A percentile compares a stretch with the other conserved stretches of the same genome.
These are phyloP conservation scores for Nerophis lumbriciformis DNA, from an alignment of 2,113 vertebrate genomes.

Conservation along the genomic window DNA sequence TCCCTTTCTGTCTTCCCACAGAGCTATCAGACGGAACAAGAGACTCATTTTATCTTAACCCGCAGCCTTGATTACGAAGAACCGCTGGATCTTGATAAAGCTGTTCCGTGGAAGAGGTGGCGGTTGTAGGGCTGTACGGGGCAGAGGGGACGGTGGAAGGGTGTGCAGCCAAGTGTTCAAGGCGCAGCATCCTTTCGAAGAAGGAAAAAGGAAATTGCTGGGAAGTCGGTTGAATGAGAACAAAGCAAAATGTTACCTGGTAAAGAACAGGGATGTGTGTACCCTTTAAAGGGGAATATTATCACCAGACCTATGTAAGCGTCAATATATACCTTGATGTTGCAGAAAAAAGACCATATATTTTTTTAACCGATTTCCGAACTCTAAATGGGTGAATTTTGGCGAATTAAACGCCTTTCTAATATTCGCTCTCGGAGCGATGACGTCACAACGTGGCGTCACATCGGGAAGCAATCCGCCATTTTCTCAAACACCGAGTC, in stretches of 20 bases:
- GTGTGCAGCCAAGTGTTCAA: slow-evolving; percentile 6
- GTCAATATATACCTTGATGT: too few species aligned
- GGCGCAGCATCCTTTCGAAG: slow-evolving; percentile 16
- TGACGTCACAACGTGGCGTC: too few species aligned
- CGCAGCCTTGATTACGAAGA: slow-evolving; percentile 42
- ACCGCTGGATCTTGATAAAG: slow-evolving; percentile 27
- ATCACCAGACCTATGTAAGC: too few species aligned
- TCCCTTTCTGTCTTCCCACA: background rate
- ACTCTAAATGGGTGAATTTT: too few species aligned
- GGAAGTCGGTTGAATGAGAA: background rate
- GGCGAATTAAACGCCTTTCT: too few species aligned
- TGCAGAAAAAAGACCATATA: too few species aligned
- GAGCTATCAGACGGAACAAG: slow-evolving; percentile 21
- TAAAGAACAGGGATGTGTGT: background rate
- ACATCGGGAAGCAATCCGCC: too few species aligned
- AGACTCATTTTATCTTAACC: slow-evolving; percentile 47
- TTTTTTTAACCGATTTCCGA: too few species aligned
- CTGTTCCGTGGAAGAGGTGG: slow-evolving; percentile 4
- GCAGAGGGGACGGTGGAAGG: background rate
- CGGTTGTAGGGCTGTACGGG: background rate
- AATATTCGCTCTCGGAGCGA: too few species aligned
- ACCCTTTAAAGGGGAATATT: too few species aligned
- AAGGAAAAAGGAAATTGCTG: background rate
- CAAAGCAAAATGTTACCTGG: background rate
- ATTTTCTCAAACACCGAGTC: too few species aligned